These are phyloP conservation scores for Xerus rutilus DNA, from an alignment of 2,797 vertebrate species.

Conservation along the genomic window DNA sequence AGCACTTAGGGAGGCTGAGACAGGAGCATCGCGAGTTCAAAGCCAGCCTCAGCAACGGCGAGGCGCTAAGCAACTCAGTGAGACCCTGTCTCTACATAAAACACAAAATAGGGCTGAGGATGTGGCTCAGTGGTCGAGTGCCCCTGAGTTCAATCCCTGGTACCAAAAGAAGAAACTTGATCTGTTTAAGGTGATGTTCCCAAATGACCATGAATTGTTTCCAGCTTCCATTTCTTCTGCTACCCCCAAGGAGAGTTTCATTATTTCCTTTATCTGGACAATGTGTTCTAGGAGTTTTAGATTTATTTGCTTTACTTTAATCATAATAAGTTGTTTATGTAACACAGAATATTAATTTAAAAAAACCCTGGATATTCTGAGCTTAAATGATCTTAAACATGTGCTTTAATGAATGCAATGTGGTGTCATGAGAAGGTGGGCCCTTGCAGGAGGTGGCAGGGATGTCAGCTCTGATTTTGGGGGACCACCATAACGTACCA, in stretches of 20 bases:
- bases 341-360: background rate
- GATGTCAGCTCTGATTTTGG: fast-evolving
- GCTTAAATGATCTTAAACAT: background rate
- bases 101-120: too few relatives aligned
- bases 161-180: too few relatives aligned
- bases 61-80: too few relatives aligned
- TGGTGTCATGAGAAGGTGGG: background rate
- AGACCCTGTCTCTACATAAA: too few relatives aligned
- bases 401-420: background rate
- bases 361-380: background rate
- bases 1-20: too few relatives aligned
- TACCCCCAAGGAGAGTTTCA: background rate
- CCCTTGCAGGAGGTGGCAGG: background rate
- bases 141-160: too few relatives aligned
- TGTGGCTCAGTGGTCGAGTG: too few relatives aligned
- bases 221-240: background rate
- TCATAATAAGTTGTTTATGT: background rate
- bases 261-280: slow-evolving; percentile 15
- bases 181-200: background rate
- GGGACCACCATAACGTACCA: background rate
- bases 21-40: too few relatives aligned
- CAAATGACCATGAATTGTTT: background rate
- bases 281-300: background rate
- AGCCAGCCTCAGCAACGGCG: too few relatives aligned
- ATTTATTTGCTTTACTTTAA: background rate